Base-by-base conservation (phyloP, 2,888 invertebrate species). In the Nemotelus pantherinus region DNA sequence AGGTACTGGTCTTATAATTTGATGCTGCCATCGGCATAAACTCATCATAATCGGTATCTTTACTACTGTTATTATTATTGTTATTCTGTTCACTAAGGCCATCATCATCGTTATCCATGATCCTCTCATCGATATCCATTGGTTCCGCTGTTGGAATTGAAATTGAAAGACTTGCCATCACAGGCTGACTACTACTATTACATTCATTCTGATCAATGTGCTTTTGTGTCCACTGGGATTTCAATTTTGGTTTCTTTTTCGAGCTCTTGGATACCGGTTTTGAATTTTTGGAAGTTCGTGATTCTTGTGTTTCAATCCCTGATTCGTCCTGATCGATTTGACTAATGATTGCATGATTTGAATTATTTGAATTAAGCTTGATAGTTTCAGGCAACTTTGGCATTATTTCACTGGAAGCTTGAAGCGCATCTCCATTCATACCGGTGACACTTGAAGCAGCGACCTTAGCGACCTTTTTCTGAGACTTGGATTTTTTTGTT, bases 401-500 rank as follows among this genome's bases (percentile, higher is more conserved):
- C 44, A 70, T 70, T 6, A 41, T 70, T 70, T 70, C 70, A 70
- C 25, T 10, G 55, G 70, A 70, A 63, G 65, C 44, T 44, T 6
- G 44, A 25, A 25, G 25, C 25, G 25, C 25, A 0, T 55, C 53
- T 44, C 41, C 5, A 48, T 44, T 65, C n/a, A 7, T 68, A 7
- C 2, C 67, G 44, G 1, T 45, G 57, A 25, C 68, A 25, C 25
- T 45, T 44, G 45, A 57, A 3, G 25, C 25, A 25, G 9, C 44
- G n/a, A 4, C 4, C n/a, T 25, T 39, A 7, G 39, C 41, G 10
- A 41, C 41, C 45, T 47, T 72, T 39, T 55, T 64, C 25, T 50
- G 44, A 53, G 39, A 10, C 55, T 64, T 82, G 85, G 89, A 83
- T 83, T 87, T 85, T 84, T 90, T 85, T 80, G 87, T 84, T 84